These are phyloP conservation scores for Callimorpha dominula DNA, from an alignment of 2,888 invertebrate species.

Conservation along the genomic window DNA sequence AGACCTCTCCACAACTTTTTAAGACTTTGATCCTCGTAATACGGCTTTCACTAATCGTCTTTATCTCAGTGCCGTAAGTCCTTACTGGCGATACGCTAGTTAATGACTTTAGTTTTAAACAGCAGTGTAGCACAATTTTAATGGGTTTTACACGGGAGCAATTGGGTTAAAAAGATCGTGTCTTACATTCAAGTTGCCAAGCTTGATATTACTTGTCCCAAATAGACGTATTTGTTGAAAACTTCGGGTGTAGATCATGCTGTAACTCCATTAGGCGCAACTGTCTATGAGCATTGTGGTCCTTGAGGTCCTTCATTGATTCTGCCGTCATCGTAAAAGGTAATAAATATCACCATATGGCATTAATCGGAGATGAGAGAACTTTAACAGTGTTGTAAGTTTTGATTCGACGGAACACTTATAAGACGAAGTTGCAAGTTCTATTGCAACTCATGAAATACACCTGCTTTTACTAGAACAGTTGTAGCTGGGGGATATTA, in stretches of 20 bases:
- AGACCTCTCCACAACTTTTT: not conserved
- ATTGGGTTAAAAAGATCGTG: too few species aligned
- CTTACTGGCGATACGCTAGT: not conserved
- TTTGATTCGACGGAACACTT: not conserved
- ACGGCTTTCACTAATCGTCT: not conserved
- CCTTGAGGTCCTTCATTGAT: not conserved
- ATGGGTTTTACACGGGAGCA: not conserved
- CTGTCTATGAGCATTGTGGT: not conserved
- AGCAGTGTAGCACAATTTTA: slow-evolving; percentile 1
- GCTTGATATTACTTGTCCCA: not conserved
- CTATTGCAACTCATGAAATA: not conserved
- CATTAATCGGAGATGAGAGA: not conserved
- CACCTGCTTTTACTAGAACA: not conserved
- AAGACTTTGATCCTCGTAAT: not conserved
- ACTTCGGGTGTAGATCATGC: not conserved
- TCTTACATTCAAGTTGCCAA: not conserved
- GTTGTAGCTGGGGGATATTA: not conserved
- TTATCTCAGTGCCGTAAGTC: not conserved
- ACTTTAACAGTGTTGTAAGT: not conserved
- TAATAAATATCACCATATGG: too few species aligned
- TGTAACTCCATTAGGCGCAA: not conserved
- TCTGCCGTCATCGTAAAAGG: not conserved
- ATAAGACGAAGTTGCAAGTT: not conserved
- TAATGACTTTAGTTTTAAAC: not conserved
- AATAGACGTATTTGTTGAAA: not conserved